These are phyloP conservation scores for Onychorhynchus coronatus DNA, from an alignment of 2,113 vertebrate genomes.

Conservation along the genomic window DNA sequence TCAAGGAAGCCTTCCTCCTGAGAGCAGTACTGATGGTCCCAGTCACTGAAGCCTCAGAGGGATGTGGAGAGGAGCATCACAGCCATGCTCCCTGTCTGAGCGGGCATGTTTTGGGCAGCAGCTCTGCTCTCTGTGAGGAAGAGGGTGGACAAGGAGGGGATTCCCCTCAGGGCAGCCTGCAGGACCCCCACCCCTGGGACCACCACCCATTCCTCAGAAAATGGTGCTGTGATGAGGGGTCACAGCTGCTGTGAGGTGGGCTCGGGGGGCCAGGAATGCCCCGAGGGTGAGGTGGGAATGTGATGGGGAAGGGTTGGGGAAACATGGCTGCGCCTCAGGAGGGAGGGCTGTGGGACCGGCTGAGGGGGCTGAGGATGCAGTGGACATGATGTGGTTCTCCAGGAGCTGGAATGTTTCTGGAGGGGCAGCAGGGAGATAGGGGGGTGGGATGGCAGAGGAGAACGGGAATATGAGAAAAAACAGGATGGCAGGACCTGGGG, in stretches of 20 bases:
- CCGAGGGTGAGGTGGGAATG: accelerated
- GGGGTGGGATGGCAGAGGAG: neutral
- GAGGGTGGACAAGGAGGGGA: neutral
- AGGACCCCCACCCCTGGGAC: neutral
- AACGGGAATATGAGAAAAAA: neutral
- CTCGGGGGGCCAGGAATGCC: neutral
- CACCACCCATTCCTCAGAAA: neutral
- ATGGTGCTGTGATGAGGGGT: neutral
- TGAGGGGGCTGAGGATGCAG: too few relatives aligned
- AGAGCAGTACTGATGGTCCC: too few relatives aligned
- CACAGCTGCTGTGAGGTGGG: neutral
- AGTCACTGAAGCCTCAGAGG: too few relatives aligned
- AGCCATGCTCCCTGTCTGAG: too few relatives aligned
- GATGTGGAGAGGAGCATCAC: too few relatives aligned
- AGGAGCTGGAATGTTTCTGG: neutral
- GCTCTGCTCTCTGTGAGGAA: neutral
- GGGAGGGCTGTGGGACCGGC: neutral
- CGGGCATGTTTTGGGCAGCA: too few relatives aligned
- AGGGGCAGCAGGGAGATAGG: too few relatives aligned
- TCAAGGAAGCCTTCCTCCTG: neutral
- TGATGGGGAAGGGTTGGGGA: neutral
- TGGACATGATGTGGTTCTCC: neutral
- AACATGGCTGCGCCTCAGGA: accelerated
- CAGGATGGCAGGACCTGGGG: neutral
- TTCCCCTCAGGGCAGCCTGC: neutral